Percentiles rank a stretch among this genome's conserved stretches.
Conservation (phyloP, 2,797 vertebrate genomes). For the Lagorchestes hirsutus region DNA sequence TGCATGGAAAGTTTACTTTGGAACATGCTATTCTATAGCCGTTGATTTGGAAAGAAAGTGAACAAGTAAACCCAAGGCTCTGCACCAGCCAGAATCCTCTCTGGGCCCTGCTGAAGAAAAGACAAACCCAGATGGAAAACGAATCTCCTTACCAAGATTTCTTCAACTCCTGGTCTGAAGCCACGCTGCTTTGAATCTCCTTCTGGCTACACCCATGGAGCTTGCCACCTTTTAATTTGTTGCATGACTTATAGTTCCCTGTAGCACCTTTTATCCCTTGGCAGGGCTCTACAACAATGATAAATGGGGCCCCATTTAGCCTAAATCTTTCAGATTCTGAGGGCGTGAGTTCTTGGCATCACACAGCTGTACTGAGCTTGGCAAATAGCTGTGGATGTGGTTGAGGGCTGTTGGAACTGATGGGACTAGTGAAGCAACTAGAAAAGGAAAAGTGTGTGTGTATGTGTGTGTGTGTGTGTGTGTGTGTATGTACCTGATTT, state of each 20-base stretch:
- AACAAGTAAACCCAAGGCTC: slow-evolving; percentile 27
- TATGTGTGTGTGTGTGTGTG: neutral
- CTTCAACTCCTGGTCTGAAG: slow-evolving; percentile 13
- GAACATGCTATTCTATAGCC: slow-evolving; percentile 35
- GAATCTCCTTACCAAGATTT: slow-evolving; percentile 49
- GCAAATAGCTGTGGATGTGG: slow-evolving; percentile 68
- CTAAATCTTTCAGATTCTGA: slow-evolving; percentile 69
- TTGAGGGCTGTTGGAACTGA: slow-evolving; percentile 11
- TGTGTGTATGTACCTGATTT: neutral
- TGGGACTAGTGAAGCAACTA: slow-evolving; percentile 4
- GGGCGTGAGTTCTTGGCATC: slow-evolving; percentile 73
- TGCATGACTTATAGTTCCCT: slow-evolving; percentile 77
- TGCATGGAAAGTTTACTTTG: slow-evolving; percentile 40
- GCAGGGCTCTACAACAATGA: slow-evolving; percentile 79
- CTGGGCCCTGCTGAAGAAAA: slow-evolving; percentile 20
- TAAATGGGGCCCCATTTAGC: slow-evolving; percentile 73
- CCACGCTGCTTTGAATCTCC: slow-evolving; percentile 34
- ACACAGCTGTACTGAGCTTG: slow-evolving; percentile 64
- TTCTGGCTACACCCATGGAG: slow-evolving; percentile 71
- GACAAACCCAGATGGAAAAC: slow-evolving; percentile 4
- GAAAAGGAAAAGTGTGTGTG: neutral
- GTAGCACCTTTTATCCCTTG: slow-evolving; percentile 79
- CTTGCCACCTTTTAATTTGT: slow-evolving; percentile 78
- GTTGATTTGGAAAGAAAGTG: slow-evolving; percentile 22
- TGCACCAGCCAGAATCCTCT: neutral